Conservation (phyloP, 2,888 invertebrate genomes). For the Dorcus hopei region DNA sequence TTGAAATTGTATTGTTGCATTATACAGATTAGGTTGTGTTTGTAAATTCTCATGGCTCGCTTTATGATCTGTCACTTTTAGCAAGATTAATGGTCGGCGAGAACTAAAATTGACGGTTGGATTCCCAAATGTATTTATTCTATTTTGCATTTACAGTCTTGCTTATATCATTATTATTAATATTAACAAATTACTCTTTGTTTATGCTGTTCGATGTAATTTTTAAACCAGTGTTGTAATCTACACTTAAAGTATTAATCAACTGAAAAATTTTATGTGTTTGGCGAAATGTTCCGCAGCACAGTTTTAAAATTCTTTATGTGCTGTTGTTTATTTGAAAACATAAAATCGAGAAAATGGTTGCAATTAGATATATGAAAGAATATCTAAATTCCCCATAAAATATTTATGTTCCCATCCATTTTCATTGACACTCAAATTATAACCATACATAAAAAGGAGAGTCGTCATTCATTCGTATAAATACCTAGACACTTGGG, state of each 20-base stretch:
- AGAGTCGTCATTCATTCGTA: constrained; percentile 42
- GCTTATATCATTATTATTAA: not conserved
- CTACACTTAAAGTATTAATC: constrained; percentile 18
- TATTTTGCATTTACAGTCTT: not conserved
- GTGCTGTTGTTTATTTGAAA: constrained; percentile 23
- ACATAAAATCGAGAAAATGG: constrained; percentile 24
- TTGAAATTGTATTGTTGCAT: constrained; percentile 42
- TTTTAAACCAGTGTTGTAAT: too few species aligned
- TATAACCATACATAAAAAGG: constrained; percentile 41
- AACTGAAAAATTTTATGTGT: constrained; percentile 13
- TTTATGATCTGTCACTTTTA: constrained; percentile 45
- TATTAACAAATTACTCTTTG: not conserved
- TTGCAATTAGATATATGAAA: constrained; percentile 33
- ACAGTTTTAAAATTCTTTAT: constrained; percentile 18
- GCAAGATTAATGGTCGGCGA: constrained; percentile 35
- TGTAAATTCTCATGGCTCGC: constrained; percentile 41
- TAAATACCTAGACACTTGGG: constrained; percentile 42
- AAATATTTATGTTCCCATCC: constrained; percentile 41
- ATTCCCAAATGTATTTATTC: constrained; percentile 12
- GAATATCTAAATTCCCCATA: constrained; percentile 38
- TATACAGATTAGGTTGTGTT: constrained; percentile 42
- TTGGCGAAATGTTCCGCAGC: constrained; percentile 3
- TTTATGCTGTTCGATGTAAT: too few species aligned
- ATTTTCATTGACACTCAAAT: constrained; percentile 43
- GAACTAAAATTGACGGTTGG: constrained; percentile 19